These are phyloP conservation scores for Heliconius cydno DNA, from an alignment of 2,888 invertebrate genomes.

Conservation along the genomic window DNA sequence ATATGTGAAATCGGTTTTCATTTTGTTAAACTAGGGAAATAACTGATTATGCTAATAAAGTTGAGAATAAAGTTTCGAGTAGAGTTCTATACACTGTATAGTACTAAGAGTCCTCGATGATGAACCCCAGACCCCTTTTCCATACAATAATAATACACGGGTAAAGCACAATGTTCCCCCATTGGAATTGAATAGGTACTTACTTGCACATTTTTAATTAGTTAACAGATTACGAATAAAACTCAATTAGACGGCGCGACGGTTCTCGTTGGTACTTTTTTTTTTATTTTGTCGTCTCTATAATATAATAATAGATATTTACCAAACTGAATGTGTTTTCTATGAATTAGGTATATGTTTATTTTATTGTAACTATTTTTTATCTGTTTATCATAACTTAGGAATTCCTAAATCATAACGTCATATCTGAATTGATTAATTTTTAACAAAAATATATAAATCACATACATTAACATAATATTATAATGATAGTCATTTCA, in stretches of 20 bases:
- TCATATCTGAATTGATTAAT: not conserved
- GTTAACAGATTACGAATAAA: conserved; percentile 3
- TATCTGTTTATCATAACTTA: not conserved
- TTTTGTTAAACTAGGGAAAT: not conserved
- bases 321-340: not conserved
- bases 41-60: not conserved
- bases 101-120: conserved; percentile 10
- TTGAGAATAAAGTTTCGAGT: not conserved
- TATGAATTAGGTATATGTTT: not conserved
- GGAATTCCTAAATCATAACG: not conserved
- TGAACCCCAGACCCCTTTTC: conserved; percentile 1
- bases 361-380: not conserved
- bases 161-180: conserved; percentile 3
- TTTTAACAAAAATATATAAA: conserved; percentile 13
- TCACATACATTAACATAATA: not conserved
- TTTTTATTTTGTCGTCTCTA: not conserved
- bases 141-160: not conserved
- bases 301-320: not conserved
- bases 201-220: conserved; percentile 14
- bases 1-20: not conserved
- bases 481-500: not conserved
- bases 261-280: not conserved
- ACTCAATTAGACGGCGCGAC: not conserved
- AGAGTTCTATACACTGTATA: not conserved
- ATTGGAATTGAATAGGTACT: conserved; percentile 18